A percentile compares a stretch with the other conserved stretches of the same genome.
Conservation (phyloP, 1,140 invertebrate species). For the Ruditapes philippinarum region DNA sequence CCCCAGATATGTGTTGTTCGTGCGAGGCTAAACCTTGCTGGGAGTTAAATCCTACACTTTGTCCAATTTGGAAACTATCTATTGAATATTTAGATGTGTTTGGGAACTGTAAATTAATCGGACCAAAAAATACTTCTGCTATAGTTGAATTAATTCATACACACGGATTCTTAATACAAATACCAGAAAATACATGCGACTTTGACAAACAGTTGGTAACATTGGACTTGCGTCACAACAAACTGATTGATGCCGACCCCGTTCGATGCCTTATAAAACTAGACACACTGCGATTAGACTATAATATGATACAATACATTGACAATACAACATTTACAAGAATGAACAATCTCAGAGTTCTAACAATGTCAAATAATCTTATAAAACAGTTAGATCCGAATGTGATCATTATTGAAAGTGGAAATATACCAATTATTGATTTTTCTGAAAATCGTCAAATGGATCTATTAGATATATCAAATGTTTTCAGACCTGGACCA, state of each 20-base stretch:
- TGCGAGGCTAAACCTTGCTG: not conserved
- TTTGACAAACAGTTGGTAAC: not conserved
- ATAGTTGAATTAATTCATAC: not conserved
- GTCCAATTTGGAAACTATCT: not conserved
- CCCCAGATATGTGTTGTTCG: not conserved
- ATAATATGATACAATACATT: constrained; percentile 29
- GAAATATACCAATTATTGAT: constrained; percentile 14
- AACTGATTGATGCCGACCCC: not conserved
- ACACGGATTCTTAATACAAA: constrained; percentile 5
- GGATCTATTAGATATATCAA: constrained; percentile 12
- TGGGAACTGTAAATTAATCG: not conserved
- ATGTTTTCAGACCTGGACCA: constrained; percentile 18
- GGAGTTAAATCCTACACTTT: not conserved
- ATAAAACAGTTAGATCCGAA: constrained; percentile 1
- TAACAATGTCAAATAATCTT: constrained; percentile 8
- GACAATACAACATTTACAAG: constrained; percentile 17
- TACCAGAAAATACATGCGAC: constrained; percentile 37
- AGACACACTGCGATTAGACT: constrained; percentile 30
- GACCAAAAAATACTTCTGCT: not conserved
- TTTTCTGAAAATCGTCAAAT: constrained; percentile 1
- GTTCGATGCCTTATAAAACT: not conserved
- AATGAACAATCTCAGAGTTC: constrained; percentile 19
- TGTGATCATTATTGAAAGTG: not conserved
- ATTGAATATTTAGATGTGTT: constrained; percentile 38
- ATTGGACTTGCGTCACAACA: constrained; percentile 20